These are phyloP conservation scores for Ichneumoninae sp. DNA, from an alignment of 2,888 invertebrate species.

Conservation along the genomic window DNA sequence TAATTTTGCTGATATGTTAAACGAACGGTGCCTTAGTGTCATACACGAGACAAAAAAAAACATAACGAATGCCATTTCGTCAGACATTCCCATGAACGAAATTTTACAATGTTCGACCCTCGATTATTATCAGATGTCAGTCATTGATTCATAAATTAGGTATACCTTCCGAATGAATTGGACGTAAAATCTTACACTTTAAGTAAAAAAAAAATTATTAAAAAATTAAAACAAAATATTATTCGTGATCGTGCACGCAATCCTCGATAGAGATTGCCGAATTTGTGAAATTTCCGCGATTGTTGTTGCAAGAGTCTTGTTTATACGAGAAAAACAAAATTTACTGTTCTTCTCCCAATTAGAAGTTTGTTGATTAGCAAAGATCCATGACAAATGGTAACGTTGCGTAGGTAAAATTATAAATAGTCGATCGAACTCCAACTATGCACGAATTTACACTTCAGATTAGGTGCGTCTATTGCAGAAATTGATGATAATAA, in stretches of 20 bases:
- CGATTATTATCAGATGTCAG: slow-evolving; percentile 27
- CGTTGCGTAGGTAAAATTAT: slow-evolving; percentile 58
- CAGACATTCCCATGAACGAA: slow-evolving; percentile 61
- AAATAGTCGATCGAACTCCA: slow-evolving; percentile 44
- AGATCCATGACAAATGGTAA: slow-evolving; percentile 53
- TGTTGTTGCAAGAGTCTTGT: slow-evolving; percentile 54
- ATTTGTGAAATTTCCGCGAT: slow-evolving; percentile 31
- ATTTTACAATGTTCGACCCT: slow-evolving; percentile 37
- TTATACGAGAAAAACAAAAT: slow-evolving; percentile 36
- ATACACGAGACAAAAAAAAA: slow-evolving; percentile 53
- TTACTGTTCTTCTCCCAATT: slow-evolving; percentile 32
- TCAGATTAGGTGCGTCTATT: slow-evolving; percentile 49
- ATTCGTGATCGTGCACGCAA: slow-evolving; percentile 56
- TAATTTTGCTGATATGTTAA: slow-evolving; percentile 45
- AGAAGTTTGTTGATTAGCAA: slow-evolving; percentile 40
- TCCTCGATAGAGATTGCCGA: slow-evolving; percentile 27
- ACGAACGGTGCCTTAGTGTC: slow-evolving; percentile 68
- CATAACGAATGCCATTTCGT: slow-evolving; percentile 50
- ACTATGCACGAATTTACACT: slow-evolving; percentile 53
- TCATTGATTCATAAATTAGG: slow-evolving; percentile 43
- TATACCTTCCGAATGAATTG: slow-evolving; percentile 63
- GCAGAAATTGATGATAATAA: slow-evolving; percentile 16
- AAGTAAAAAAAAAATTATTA: slow-evolving; percentile 16
- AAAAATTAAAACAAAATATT: slow-evolving; percentile 52
- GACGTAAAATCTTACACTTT: slow-evolving; percentile 55